phyloP scores from a whole-genome alignment of 2,113 vertebrate species.

The Recurvirostra avosetta region DNA sequence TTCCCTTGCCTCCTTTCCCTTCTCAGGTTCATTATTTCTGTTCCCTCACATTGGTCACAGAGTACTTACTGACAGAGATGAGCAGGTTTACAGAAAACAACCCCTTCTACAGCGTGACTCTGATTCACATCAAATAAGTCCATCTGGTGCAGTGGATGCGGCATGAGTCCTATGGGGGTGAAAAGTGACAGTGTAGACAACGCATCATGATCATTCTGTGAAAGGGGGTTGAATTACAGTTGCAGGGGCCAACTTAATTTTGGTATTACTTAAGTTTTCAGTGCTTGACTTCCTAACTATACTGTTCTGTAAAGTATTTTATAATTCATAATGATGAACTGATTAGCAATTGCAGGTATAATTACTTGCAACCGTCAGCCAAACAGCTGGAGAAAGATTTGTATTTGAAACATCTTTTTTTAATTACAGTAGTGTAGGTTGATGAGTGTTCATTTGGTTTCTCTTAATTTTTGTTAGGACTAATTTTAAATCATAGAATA shows the following conservation, averaged over 20 bases:
- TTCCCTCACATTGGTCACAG: background rate
- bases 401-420: background rate
- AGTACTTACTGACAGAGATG: background rate
- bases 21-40: background rate
- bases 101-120: background rate
- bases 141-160: background rate
- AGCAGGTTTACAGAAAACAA: background rate
- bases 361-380: background rate
- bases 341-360: background rate
- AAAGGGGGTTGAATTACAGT: background rate
- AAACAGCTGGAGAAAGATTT: background rate
- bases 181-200: background rate
- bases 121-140: background rate
- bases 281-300: background rate
- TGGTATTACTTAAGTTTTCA: background rate
- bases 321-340: background rate
- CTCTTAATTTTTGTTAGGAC: background rate
- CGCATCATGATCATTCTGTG: accelerated
- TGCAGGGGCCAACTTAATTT: background rate
- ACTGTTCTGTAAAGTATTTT: background rate
- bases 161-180: background rate
- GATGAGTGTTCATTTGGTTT: background rate
- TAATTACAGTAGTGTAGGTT: background rate
- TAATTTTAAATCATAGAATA: background rate
- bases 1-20: background rate